Conservation (phyloP, 2,888 invertebrate species). For the Selenia dentaria region DNA sequence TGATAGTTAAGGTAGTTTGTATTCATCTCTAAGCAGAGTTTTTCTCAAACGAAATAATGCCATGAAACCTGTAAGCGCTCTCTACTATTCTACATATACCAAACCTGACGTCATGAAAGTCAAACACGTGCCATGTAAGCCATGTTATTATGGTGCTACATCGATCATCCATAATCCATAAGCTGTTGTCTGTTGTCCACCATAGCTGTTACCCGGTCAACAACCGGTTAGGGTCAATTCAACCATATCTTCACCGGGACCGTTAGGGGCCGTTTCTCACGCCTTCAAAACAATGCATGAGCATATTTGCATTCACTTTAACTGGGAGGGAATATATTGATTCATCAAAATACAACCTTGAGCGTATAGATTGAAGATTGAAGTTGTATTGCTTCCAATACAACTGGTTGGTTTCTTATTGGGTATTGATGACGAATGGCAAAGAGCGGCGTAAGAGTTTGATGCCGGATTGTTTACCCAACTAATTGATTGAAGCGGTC, state of each 20-base stretch:
- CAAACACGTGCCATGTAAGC: conserved; percentile 1
- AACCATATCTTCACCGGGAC: conserved; percentile 34
- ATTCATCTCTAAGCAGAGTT: no score
- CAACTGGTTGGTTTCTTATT: background rate
- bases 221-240: conserved; percentile 43
- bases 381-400: background rate
- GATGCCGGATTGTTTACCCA: conserved; percentile 31
- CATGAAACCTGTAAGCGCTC: no score
- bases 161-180: conserved; percentile 16
- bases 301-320: conserved; percentile 17
- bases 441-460: conserved; percentile 15
- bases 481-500: conserved; percentile 37
- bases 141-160: conserved; percentile 4
- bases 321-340: background rate
- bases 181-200: conserved; percentile 11
- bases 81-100: no score
- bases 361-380: background rate
- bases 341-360: conserved; percentile 4
- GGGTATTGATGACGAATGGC: conserved; percentile 22
- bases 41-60: no score
- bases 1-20: no score
- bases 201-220: conserved; percentile 30
- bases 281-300: conserved; percentile 33
- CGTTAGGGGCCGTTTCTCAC: conserved; percentile 51
- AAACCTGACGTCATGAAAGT: conserved; percentile 1